Evolutionary conservation across 2,888 invertebrate genomes (phyloP).

Genomic region (Melieria picta): DNA sequence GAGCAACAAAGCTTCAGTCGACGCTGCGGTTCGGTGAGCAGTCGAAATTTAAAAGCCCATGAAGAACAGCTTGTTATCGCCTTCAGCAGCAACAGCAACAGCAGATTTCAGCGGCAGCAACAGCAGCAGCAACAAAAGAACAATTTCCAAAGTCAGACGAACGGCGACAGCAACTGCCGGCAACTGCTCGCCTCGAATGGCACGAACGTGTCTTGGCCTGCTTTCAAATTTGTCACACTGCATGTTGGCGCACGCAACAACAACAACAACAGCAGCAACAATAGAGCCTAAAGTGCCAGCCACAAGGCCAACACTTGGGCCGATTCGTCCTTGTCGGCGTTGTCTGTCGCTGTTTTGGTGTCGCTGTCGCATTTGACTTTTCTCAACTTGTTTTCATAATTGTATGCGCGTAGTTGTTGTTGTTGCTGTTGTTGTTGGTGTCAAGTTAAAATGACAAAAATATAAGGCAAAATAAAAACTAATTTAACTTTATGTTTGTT

Average conservation of each 20-base stretch:
- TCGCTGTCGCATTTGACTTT: slow-evolving; percentile 13
- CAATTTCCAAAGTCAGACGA: too few species aligned
- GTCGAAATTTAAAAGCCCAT: not conserved
- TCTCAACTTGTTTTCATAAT: slow-evolving; percentile 24
- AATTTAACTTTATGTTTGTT: slow-evolving; percentile 24
- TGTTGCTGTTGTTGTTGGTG: not conserved
- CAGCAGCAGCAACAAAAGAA: not conserved
- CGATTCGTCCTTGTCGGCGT: not conserved
- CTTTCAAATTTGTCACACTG: too few species aligned
- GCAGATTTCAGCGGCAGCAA: not conserved
- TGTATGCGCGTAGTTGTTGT: slow-evolving; percentile 22
- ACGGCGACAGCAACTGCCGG: too few species aligned
- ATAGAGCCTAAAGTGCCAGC: not conserved
- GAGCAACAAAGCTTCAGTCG: too few species aligned
- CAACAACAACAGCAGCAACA: not conserved
- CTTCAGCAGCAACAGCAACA: not conserved
- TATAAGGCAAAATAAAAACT: slow-evolving; percentile 12
- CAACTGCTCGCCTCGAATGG: too few species aligned
- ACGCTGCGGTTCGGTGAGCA: too few species aligned
- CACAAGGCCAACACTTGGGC: not conserved
- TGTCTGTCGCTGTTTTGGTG: not conserved
- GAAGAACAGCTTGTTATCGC: not conserved
- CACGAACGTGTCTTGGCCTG: too few species aligned
- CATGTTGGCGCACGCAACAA: too few species aligned
- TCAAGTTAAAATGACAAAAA: too few species aligned